Base-by-base conservation (phyloP, 1,140 invertebrate species). In the Caenorhabditis remanei region DNA sequence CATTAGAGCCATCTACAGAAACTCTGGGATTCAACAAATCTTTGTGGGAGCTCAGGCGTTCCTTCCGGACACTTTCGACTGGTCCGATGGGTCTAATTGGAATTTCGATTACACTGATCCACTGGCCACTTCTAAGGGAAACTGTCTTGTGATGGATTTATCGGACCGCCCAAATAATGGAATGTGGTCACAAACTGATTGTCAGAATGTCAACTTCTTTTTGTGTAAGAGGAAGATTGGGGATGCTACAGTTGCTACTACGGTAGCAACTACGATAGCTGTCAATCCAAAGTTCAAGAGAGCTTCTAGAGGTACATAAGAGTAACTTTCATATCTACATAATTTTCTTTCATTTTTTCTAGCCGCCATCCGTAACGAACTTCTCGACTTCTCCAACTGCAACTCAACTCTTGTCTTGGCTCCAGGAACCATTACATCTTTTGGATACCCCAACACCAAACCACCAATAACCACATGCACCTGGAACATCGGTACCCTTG, bases 311-410 rank as follows among this genome's bases (percentile, higher is more conserved):
- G 19, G 4, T 32, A 61, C 32, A 32, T 32, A 32, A 32, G 32
- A 32, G 32, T 2, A 32, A 32, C 0, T 1, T 2, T 32, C 32
- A 32, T 32, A 32, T 2, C 32, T 32, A 32, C 32, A 32, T 32
- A 32, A 32, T 1, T 32, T 9, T 4, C 58, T 61, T 24, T n/a
- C 4, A n/a, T 8, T 32, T 21, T 61, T 61, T 61, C 58, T n/a
- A 32, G 9, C 46, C 41, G 41, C 40, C 9, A 13, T 46, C 0
- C 65, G 41, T 4, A 14, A 14, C 2, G 43, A 71, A n/a, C 41
- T 71, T 7, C 43, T 71, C 2, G 65, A 71, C 65, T 71, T 46
- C 65, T 71, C 65, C 43, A 43, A 71, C 40, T 71, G 65, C 65
- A 71, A 71, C 41, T 19, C 65, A 13, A 71, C 65, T 19, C 16